Evolutionary conservation across 2,888 invertebrate species (phyloP).

Genomic region (Lordiphosa fenestrarum): DNA sequence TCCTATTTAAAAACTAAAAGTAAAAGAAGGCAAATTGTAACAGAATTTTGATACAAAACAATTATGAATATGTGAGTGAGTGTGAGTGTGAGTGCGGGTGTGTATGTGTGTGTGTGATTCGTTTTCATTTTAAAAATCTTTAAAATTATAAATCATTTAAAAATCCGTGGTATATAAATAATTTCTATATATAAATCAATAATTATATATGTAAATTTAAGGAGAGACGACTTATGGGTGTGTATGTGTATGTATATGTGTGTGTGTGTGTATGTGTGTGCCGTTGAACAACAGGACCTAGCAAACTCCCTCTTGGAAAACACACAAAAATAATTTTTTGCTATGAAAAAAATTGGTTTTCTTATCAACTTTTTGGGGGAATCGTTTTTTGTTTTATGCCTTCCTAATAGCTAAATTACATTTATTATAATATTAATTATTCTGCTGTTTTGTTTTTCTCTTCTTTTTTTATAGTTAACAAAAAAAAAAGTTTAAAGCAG

Average conservation of each 20-base stretch:
- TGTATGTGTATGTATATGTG: constrained; percentile 11
- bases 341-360: constrained; percentile 8
- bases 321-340: constrained; percentile 5
- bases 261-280: constrained; percentile 10
- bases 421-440: constrained; percentile 45
- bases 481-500: constrained; percentile 62
- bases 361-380: constrained; percentile 24
- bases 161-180: constrained; percentile 7
- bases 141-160: constrained; percentile 18
- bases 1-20: not conserved
- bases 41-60: constrained; percentile 62
- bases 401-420: constrained; percentile 64
- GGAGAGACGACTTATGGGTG: constrained; percentile 11
- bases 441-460: constrained; percentile 40
- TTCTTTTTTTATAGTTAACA: constrained; percentile 50
- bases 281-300: constrained; percentile 9
- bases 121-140: constrained; percentile 16
- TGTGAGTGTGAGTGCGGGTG: not conserved
- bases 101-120: too few relatives aligned
- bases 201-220: constrained; percentile 15
- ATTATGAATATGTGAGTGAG: constrained; percentile 11
- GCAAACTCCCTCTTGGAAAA: constrained; percentile 3
- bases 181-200: not conserved
- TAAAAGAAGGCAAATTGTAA: constrained; percentile 9
- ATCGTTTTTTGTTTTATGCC: constrained; percentile 23